Evolutionary conservation across 1,140 invertebrate species (phyloP).

Genomic region (Leptopilina boulardi): DNA sequence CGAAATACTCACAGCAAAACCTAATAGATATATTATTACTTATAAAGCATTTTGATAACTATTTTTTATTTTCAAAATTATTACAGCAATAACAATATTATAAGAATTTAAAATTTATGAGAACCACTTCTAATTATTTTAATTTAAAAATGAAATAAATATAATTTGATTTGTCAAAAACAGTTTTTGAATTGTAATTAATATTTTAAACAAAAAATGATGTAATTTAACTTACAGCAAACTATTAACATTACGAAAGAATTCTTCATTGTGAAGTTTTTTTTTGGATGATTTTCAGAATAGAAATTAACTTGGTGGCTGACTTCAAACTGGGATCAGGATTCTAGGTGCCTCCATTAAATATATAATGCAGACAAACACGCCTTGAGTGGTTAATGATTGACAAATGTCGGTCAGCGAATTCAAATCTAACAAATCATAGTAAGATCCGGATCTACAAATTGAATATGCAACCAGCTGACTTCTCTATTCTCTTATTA

Average conservation of each 20-base stretch:
- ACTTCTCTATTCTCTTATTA: not conserved
- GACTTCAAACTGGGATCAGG: not conserved
- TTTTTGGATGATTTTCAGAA: not conserved
- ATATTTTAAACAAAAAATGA: too few species aligned
- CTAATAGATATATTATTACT: too few species aligned
- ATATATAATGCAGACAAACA: constrained; percentile 15
- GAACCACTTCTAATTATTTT: too few species aligned
- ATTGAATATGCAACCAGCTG: not conserved
- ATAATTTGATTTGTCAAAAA: too few species aligned
- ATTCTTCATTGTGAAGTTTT: not conserved
- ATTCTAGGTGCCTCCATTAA: not conserved
- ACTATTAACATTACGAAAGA: not conserved
- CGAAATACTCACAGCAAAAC: constrained; percentile 6
- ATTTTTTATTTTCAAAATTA: not conserved
- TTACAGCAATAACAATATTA: too few species aligned
- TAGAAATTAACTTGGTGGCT: constrained; percentile 1
- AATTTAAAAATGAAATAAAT: too few species aligned
- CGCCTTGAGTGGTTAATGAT: constrained; percentile 16
- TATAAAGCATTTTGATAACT: not conserved
- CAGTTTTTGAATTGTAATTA: too few species aligned
- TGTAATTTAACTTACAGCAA: constrained; percentile 13
- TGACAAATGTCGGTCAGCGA: constrained; percentile 13
- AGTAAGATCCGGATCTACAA: constrained; percentile 14
- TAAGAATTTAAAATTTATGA: too few species aligned
- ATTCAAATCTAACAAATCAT: not conserved